Evolutionary conservation across 2,888 invertebrate species (phyloP).

Genomic region (Ashinkailepas kermadecensis): DNA sequence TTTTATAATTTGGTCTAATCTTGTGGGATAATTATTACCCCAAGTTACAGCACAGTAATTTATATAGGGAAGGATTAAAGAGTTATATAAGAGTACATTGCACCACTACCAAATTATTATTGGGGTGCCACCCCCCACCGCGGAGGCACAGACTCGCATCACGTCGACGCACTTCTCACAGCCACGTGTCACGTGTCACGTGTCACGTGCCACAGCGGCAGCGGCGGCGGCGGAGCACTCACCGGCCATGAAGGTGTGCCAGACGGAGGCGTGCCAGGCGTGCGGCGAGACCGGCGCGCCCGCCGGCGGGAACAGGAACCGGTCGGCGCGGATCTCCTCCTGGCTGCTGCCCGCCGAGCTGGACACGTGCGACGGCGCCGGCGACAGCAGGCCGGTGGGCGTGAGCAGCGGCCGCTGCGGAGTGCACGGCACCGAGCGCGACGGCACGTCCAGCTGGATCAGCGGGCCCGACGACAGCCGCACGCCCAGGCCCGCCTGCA

Average conservation of each 20-base stretch:
- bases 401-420: slow-evolving; percentile 11
- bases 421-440: slow-evolving; percentile 7
- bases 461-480: background rate
- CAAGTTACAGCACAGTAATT: too few species aligned
- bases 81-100: too few species aligned
- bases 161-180: too few species aligned
- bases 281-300: slow-evolving; percentile 29
- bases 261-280: slow-evolving; percentile 29
- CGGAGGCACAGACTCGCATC: too few species aligned
- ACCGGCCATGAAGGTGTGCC: slow-evolving; percentile 26
- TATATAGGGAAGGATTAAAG: too few species aligned
- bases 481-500: background rate
- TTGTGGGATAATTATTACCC: too few species aligned
- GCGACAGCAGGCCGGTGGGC: slow-evolving; percentile 33
- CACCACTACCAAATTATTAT: too few species aligned
- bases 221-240: background rate
- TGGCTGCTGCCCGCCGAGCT: slow-evolving; percentile 33
- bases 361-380: slow-evolving; percentile 33
- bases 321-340: slow-evolving; percentile 32
- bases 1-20: too few species aligned
- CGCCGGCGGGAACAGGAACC: slow-evolving; percentile 25
- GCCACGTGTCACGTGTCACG: too few species aligned
- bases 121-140: too few species aligned
- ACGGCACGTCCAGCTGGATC: slow-evolving; percentile 1
- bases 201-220: too few species aligned